These are phyloP conservation scores for Alligator sinensis DNA, from an alignment of 2,113 vertebrate species.

Conservation along the genomic window DNA sequence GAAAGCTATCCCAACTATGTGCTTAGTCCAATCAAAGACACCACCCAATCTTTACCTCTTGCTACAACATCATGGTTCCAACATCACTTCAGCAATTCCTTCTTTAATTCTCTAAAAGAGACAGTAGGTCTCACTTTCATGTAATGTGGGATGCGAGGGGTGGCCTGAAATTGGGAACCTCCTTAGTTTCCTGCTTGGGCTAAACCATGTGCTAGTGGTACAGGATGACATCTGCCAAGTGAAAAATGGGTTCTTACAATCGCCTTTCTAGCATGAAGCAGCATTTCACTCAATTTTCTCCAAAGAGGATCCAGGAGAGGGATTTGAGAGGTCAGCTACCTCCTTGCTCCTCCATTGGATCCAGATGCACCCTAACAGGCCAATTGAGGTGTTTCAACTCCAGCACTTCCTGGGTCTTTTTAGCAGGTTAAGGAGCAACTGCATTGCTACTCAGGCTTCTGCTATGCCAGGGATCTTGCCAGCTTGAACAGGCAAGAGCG, in stretches of 20 bases:
- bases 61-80: too few relatives aligned
- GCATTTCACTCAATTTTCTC: background rate
- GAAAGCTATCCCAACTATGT: too few relatives aligned
- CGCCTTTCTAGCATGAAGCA: background rate
- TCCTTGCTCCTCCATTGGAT: background rate
- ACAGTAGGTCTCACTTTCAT: accelerated
- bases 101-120: background rate
- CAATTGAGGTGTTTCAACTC: background rate
- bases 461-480: background rate
- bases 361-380: background rate
- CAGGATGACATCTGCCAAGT: too few relatives aligned
- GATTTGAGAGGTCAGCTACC: background rate
- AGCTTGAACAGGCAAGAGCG: background rate
- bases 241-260: too few relatives aligned
- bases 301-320: background rate
- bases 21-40: too few relatives aligned
- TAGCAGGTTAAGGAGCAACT: background rate
- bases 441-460: background rate
- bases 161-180: background rate
- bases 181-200: background rate
- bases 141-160: background rate
- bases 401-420: background rate
- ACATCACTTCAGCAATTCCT: background rate
- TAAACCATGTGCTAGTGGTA: background rate
- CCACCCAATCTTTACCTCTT: too few relatives aligned